A percentile compares a stretch with the other conserved stretches of the same genome.
These are phyloP conservation scores for Heteropelma amictum DNA, from an alignment of 2,888 invertebrate genomes.

Conservation along the genomic window DNA sequence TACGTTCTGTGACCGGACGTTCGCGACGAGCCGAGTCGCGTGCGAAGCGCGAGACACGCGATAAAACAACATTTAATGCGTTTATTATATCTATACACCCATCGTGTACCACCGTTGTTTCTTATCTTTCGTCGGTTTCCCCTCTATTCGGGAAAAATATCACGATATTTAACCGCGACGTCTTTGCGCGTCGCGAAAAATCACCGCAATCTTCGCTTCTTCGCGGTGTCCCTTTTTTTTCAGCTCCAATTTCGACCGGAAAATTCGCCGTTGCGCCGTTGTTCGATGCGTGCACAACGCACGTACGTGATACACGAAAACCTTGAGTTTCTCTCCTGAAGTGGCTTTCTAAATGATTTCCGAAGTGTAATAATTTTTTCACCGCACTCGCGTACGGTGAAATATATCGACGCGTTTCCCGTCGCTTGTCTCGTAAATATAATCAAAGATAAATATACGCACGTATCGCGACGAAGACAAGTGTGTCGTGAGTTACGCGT, in stretches of 20 bases:
- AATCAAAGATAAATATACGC: background rate
- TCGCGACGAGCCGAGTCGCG: constrained; percentile 26
- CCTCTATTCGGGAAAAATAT: too few relatives aligned
- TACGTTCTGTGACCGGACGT: constrained; percentile 39
- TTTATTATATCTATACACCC: background rate
- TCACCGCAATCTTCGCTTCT: too few relatives aligned
- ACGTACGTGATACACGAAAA: background rate
- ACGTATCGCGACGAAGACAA: background rate
- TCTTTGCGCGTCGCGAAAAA: too few relatives aligned
- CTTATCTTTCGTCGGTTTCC: too few relatives aligned
- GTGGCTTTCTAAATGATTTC: constrained; percentile 48
- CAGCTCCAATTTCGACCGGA: too few relatives aligned
- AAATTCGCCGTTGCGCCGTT: background rate
- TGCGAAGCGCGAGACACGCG: constrained; percentile 19
- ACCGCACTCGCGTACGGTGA: constrained; percentile 1
- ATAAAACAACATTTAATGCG: background rate
- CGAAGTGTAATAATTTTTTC: constrained; percentile 32
- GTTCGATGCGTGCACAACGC: background rate
- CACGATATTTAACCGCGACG: too few relatives aligned
- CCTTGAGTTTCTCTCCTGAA: constrained; percentile 37
- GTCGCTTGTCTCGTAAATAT: constrained; percentile 1
- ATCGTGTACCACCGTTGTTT: too few relatives aligned
- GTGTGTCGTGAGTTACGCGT: too few relatives aligned
- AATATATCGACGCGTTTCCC: constrained; percentile 39
- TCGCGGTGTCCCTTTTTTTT: too few relatives aligned